Conservation (phyloP, 2,888 invertebrate genomes). For the Nephrotoma appendiculata region DNA sequence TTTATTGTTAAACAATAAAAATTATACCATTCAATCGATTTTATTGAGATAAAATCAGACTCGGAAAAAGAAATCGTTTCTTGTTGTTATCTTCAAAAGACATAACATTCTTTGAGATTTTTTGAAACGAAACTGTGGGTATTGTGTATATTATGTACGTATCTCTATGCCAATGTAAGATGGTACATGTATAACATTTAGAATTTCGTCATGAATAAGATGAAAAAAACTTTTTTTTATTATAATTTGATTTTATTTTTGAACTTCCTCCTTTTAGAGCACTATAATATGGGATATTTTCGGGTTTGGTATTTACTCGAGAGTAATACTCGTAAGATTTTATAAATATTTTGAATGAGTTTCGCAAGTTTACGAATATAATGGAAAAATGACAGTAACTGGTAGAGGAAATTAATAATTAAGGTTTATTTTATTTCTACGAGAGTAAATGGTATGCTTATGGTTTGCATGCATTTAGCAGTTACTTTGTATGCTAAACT, state of each 20-base stretch:
- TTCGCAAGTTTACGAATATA: neutral
- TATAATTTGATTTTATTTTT: neutral
- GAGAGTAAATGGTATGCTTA: neutral
- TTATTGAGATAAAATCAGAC: neutral
- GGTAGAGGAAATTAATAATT: neutral
- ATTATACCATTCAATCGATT: neutral
- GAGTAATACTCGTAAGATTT: neutral
- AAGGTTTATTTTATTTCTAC: neutral
- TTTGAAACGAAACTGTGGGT: neutral
- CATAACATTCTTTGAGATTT: neutral
- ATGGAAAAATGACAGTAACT: neutral
- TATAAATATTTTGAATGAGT: neutral
- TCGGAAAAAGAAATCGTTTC: neutral
- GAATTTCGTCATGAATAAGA: neutral
- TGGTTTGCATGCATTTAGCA: neutral
- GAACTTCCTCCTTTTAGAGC: neutral
- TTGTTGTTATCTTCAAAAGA: neutral
- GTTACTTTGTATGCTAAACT: neutral
- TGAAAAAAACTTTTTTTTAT: neutral
- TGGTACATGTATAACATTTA: neutral
- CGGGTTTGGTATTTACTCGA: neutral
- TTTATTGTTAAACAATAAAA: neutral
- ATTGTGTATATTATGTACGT: neutral
- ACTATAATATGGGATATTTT: neutral
- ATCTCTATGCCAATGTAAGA: neutral